These are phyloP conservation scores for Haliclystus octoradiatus DNA, from an alignment of 30 jellyfish, hydroid and myxozoan genomes.

Conservation along the genomic window DNA sequence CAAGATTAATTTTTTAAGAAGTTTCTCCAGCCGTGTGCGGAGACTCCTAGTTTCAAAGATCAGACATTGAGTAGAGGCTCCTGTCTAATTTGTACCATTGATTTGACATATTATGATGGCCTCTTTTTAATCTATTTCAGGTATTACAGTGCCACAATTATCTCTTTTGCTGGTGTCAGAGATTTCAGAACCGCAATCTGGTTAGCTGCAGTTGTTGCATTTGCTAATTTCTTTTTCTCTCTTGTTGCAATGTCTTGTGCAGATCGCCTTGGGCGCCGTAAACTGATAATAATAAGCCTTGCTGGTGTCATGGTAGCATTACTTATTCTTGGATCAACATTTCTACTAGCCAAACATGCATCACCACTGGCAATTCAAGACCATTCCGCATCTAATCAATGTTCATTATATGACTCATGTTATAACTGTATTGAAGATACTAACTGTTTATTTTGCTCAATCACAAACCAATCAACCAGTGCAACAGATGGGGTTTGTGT, in stretches of 20 bases:
- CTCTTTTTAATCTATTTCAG: conserved; percentile 12
- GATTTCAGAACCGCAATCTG: conserved; percentile 57
- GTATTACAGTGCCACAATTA: conserved; percentile 92
- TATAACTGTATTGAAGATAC: conserved; percentile 32
- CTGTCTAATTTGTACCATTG: too few species aligned
- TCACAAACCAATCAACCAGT: too few species aligned
- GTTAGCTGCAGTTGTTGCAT: conserved; percentile 82
- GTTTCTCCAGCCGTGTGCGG: too few species aligned
- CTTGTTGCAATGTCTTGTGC: conserved; percentile 33
- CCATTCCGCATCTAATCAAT: conserved; percentile 6
- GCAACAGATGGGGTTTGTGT: too few species aligned
- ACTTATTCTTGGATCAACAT: conserved; percentile 55
- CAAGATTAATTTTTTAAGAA: too few species aligned
- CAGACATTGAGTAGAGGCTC: too few species aligned
- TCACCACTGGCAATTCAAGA: conserved; percentile 27
- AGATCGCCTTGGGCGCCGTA: conserved; percentile 67
- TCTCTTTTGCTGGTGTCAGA: conserved; percentile 66
- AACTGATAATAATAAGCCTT: conserved; percentile 53
- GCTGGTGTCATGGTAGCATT: conserved; percentile 56
- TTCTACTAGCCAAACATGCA: conserved; percentile 20
- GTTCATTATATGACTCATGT: conserved; percentile 26
- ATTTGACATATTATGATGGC: too few species aligned
- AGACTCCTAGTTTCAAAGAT: too few species aligned
- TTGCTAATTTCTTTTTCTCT: conserved; percentile 60
- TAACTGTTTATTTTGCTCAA: conserved; percentile 69